Conservation (phyloP, 2,888 invertebrate species). For the Orchestes rusci region DNA sequence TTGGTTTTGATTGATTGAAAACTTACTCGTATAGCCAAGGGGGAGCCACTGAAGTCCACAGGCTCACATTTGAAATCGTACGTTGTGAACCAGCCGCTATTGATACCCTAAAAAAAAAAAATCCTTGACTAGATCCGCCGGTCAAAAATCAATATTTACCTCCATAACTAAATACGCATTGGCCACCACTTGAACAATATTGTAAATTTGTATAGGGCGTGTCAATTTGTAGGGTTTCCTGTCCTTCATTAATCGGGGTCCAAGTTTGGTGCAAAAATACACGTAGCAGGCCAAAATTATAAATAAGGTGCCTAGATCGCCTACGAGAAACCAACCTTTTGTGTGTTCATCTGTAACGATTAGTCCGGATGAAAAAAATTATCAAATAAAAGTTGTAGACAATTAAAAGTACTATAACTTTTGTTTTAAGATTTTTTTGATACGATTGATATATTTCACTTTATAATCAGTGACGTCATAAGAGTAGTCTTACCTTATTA, state of each 20-base stretch:
- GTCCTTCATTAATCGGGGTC: conserved; percentile 59
- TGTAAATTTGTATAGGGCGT: conserved; percentile 52
- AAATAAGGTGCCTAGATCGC: conserved; percentile 44
- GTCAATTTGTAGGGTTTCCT: conserved; percentile 55
- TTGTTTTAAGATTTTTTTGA: too few species aligned
- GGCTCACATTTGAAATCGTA: conserved; percentile 71
- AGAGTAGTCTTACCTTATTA: too few species aligned
- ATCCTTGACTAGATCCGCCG: not conserved
- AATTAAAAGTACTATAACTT: not conserved
- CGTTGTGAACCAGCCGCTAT: conserved; percentile 45
- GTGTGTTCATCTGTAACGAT: conserved; percentile 55
- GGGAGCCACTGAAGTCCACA: conserved; percentile 53
- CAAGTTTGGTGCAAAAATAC: conserved; percentile 51
- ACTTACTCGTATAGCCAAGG: conserved; percentile 46
- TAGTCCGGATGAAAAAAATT: not conserved
- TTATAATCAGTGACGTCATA: too few species aligned
- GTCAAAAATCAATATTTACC: conserved; percentile 26
- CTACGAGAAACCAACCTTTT: conserved; percentile 48
- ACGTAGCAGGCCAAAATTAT: conserved; percentile 48
- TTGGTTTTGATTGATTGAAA: conserved; percentile 1
- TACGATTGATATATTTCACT: too few species aligned
- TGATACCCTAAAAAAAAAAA: conserved; percentile 34
- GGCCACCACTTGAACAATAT: conserved; percentile 53
- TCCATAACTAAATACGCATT: conserved; percentile 33
- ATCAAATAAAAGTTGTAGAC: too few species aligned